A percentile compares a stretch with the other conserved stretches of the same genome.
Conservation (phyloP, 2,113 vertebrate genomes). For the Macquaria ambigua region DNA sequence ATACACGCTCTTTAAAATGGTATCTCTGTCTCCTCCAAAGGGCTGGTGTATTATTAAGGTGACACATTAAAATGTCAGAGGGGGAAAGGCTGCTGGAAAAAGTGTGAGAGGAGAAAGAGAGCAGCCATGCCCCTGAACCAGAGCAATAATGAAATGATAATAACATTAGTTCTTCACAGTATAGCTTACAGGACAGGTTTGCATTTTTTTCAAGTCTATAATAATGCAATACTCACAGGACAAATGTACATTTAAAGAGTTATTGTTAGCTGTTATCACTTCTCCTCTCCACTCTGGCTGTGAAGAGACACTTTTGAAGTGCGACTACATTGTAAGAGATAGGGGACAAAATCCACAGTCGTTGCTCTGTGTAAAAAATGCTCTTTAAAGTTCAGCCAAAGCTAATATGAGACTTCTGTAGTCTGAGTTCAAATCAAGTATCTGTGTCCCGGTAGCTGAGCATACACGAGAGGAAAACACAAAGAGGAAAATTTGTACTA, state of each 20-base stretch:
- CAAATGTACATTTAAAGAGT: conserved; percentile 6
- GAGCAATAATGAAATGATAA: conserved; percentile 51
- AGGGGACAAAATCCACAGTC: background rate
- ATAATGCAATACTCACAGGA: conserved; percentile 5
- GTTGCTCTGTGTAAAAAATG: background rate
- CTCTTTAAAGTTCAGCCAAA: background rate
- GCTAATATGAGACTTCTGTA: background rate
- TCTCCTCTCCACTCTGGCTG: background rate
- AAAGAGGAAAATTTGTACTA: too few relatives aligned
- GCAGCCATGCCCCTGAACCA: conserved; percentile 4
- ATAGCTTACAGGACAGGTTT: conserved; percentile 18
- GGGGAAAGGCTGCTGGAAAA: conserved; percentile 17
- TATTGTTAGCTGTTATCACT: conserved; percentile 13
- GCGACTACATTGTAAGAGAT: background rate
- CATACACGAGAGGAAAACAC: background rate
- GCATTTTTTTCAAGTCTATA: background rate
- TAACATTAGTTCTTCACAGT: conserved; percentile 32
- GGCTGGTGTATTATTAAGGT: conserved; percentile 49
- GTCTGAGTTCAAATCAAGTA: background rate
- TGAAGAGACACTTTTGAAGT: background rate
- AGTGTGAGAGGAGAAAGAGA: conserved; percentile 31
- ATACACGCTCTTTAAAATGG: conserved; percentile 27
- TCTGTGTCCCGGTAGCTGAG: background rate
- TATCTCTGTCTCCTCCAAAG: conserved; percentile 35
- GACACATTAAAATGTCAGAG: conserved; percentile 66